Base-by-base conservation (phyloP, 2,113 vertebrate genomes). In the Zosterops lateralis region DNA sequence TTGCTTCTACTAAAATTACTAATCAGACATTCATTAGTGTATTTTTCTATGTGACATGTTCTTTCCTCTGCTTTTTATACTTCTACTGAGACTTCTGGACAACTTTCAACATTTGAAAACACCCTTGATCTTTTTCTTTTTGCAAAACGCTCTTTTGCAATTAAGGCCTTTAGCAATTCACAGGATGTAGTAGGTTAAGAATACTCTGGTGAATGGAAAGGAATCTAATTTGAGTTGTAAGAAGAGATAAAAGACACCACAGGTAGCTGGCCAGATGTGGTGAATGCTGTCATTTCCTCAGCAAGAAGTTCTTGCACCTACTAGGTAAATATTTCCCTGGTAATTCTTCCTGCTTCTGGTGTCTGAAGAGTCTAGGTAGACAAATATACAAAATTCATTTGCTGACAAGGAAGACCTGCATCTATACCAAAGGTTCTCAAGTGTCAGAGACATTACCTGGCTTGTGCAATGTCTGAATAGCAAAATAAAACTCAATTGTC, bases 401-500 rank as follows among this genome's bases (percentile, higher is more conserved):
- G 7, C 40, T 66, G 14, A 7, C 16, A 51, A 66, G 6, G 34
- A 56, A 71, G 21, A 71, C 17, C 12, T 75, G 18, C 8, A 42
- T 32, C 21, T 79, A 3, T 29, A 51, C 4, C 12, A n/a, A 79
- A 61, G 3, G 12, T 71, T 66, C n/a, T 32, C 4, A 32, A 18
- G 7, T 29, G 12, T 38, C 26, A 66, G 21, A 34, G 7, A 17
- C 7, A 10, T 3, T 50, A 29, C 6, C 16, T 61, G 32, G 7
- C 7, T 71, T 79, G 14, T 79, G 29, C 38, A 78, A 38, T 38
- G 36, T 51, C 48, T 4, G 8, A 71, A 47, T 25, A 79, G 34
- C 8, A 40, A 58, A 83, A 8, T 1, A 60, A 70, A 87, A 17
- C 3, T n/a, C 21, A n/a, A 3, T n/a, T 3, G 0, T 10, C 1